These are phyloP conservation scores for Chymomyza caudatula DNA, from an alignment of 2,888 invertebrate species.

Conservation along the genomic window DNA sequence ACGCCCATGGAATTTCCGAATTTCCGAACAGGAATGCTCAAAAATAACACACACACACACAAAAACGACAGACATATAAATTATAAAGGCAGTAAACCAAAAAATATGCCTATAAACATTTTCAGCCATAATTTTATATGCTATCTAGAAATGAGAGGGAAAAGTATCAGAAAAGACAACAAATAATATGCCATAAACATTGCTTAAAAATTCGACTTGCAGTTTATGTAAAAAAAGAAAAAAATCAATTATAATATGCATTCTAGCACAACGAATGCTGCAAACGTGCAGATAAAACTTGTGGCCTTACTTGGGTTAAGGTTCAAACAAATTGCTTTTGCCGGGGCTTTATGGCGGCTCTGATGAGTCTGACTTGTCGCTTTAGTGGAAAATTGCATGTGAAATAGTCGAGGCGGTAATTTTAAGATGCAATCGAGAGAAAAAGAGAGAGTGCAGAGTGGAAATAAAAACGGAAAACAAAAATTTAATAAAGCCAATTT, in stretches of 20 bases:
- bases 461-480: conserved; percentile 13
- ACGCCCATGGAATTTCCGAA: conserved; percentile 25
- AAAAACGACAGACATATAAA: neutral
- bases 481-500: conserved; percentile 50
- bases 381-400: conserved; percentile 58
- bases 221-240: neutral
- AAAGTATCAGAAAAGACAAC: no score
- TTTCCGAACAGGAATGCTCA: neutral
- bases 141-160: neutral
- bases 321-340: conserved; percentile 64
- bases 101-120: neutral
- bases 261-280: conserved; percentile 39
- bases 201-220: neutral
- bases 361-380: conserved; percentile 50
- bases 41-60: neutral
- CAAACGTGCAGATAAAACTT: conserved; percentile 31
- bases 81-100: neutral
- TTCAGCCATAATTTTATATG: neutral
- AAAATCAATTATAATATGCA: conserved; percentile 19
- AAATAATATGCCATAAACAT: neutral
- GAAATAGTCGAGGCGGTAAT: neutral
- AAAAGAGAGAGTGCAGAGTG: neutral
- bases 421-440: conserved; percentile 1
- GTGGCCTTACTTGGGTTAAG: conserved; percentile 35
- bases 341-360: conserved; percentile 13